Conservation (phyloP, 2,113 vertebrate species). For the Apodemus sylvaticus region DNA sequence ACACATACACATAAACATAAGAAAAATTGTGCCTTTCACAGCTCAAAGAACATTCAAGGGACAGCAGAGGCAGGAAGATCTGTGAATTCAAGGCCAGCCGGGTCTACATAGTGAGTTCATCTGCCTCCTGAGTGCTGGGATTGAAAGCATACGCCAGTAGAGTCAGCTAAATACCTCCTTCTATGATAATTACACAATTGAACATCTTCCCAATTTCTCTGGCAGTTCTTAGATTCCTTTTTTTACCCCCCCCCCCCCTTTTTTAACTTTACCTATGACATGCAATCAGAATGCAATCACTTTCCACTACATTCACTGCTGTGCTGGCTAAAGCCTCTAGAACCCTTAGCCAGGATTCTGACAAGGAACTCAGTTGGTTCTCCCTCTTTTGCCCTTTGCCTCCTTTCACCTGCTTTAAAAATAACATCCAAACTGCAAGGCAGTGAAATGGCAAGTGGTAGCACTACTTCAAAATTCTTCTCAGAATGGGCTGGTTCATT, state of each 20-base stretch:
- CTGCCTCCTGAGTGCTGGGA: background rate
- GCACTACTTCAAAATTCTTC: slow-evolving; percentile 23
- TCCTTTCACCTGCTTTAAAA: slow-evolving; percentile 28
- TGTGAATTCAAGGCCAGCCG: background rate
- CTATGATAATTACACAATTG: slow-evolving; percentile 9
- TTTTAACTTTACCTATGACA: background rate
- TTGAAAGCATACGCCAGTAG: background rate
- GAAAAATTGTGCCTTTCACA: slow-evolving; percentile 11
- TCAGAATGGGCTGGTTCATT: slow-evolving; percentile 40
- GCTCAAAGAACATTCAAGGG: background rate
- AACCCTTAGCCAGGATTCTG: background rate
- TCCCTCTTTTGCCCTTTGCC: background rate
- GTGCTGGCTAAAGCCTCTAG: background rate
- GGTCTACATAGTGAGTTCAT: background rate
- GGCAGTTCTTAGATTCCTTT: background rate
- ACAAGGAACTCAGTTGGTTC: background rate
- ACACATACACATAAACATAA: background rate
- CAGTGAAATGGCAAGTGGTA: slow-evolving; percentile 22
- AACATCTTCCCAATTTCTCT: slow-evolving; percentile 36
- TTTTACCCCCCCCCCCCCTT: background rate
- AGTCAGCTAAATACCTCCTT: background rate
- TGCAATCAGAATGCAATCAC: background rate
- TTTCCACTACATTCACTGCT: background rate
- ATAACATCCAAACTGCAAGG: background rate
- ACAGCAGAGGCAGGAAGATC: background rate